Evolutionary conservation across 2,888 invertebrate species (phyloP).

Genomic region (Aphidius colemani): DNA sequence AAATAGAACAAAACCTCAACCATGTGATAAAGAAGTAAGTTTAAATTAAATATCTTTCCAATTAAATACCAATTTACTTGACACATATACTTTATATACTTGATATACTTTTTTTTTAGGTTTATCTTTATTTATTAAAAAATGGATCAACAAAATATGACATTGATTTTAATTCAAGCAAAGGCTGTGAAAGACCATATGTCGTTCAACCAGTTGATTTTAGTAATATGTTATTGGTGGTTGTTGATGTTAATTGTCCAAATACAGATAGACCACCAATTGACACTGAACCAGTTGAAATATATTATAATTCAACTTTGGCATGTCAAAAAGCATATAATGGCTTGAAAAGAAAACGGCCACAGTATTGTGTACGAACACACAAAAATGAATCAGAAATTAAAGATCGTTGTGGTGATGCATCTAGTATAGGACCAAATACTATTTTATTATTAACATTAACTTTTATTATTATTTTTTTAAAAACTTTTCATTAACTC

Average conservation of each 20-base stretch:
- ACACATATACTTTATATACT: too few relatives aligned
- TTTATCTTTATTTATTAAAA: conserved; percentile 59
- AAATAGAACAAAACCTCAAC: conserved; percentile 79
- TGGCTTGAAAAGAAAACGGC: conserved; percentile 68
- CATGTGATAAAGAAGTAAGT: conserved; percentile 77
- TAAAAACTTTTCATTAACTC: conserved; percentile 6
- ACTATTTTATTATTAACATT: conserved; percentile 30
- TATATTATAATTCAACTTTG: conserved; percentile 64
- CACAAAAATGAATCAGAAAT: conserved; percentile 73
- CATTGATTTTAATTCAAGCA: conserved; percentile 40
- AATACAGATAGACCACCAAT: conserved; percentile 60
- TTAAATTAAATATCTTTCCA: too few relatives aligned
- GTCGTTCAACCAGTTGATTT: conserved; percentile 75
- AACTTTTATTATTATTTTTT: too few relatives aligned
- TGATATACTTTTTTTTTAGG: conserved; percentile 57
- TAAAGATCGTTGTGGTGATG: conserved; percentile 54
- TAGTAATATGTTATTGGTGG: conserved; percentile 79
- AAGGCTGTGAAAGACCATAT: conserved; percentile 65
- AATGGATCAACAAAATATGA: conserved; percentile 47
- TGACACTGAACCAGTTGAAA: conserved; percentile 58
- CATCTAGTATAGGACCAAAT: conserved; percentile 38
- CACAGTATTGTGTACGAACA: conserved; percentile 76
- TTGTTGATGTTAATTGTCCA: conserved; percentile 71
- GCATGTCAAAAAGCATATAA: conserved; percentile 67
- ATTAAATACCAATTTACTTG: too few relatives aligned